phyloP scores from a whole-genome alignment of 2,113 vertebrate species.

The Conger conger region DNA sequence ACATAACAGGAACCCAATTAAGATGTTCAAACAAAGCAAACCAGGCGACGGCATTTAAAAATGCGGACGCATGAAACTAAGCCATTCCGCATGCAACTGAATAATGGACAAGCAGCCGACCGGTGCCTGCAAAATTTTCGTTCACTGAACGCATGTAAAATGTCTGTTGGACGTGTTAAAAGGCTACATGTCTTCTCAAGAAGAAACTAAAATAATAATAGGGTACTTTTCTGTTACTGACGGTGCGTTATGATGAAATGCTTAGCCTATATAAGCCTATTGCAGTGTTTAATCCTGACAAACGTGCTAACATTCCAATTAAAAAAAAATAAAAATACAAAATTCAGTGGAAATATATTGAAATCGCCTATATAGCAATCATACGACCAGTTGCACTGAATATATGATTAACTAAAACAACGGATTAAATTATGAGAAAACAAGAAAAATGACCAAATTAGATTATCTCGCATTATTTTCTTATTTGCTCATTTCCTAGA shows the following conservation, averaged over 20 bases:
- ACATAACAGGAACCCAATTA: conserved; percentile 25
- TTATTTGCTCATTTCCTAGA: too few relatives aligned
- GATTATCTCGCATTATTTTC: too few relatives aligned
- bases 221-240: too few relatives aligned
- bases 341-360: too few relatives aligned
- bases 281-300: too few relatives aligned
- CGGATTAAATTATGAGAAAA: background rate
- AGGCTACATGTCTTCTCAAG: background rate
- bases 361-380: too few relatives aligned
- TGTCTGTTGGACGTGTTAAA: background rate
- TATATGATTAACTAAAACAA: too few relatives aligned
- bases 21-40: conserved; percentile 37
- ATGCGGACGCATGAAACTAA: conserved; percentile 11
- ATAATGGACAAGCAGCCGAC: background rate
- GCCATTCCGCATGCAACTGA: background rate
- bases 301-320: too few relatives aligned
- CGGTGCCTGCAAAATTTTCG: background rate
- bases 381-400: too few relatives aligned
- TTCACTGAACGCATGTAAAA: background rate
- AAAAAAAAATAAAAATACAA: too few relatives aligned
- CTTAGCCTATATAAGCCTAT: too few relatives aligned
- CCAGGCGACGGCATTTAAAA: background rate
- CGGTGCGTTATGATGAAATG: too few relatives aligned
- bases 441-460: background rate
- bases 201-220: background rate